Percentiles rank a stretch among this genome's conserved stretches.
Evolutionary conservation across 1,140 invertebrate genomes (phyloP).

Genomic region (Hylyphantes graminicola): DNA sequence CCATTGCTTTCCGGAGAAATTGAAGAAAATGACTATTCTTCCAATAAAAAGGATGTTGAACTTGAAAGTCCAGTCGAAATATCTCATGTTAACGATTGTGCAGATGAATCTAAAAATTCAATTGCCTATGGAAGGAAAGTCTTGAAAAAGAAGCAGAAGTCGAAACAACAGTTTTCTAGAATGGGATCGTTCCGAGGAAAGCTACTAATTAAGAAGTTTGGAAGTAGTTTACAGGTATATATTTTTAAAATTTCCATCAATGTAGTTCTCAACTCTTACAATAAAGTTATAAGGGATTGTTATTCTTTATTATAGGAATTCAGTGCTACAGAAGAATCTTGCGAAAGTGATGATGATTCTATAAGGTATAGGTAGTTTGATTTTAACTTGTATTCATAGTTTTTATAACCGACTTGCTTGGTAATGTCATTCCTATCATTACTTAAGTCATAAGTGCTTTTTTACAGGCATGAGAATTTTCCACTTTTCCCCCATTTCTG

Average conservation of each 20-base stretch:
- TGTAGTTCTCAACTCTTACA: not conserved
- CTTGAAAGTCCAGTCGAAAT: not conserved
- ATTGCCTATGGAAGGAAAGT: not conserved
- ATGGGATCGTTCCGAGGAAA: slow-evolving; percentile 52
- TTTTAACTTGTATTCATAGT: not conserved
- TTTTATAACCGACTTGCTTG: not conserved
- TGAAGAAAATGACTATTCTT: not conserved
- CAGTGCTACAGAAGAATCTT: slow-evolving; percentile 40
- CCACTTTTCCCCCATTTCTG: too few relatives aligned
- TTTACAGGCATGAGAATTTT: too few relatives aligned
- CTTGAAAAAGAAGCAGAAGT: slow-evolving; percentile 17
- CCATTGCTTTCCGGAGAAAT: not conserved
- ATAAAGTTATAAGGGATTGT: not conserved
- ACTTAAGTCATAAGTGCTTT: too few relatives aligned
- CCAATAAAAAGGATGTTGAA: not conserved
- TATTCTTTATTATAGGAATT: slow-evolving; percentile 32
- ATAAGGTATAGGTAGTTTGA: slow-evolving; percentile 4
- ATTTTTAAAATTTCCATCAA: not conserved
- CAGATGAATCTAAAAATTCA: slow-evolving; percentile 1
- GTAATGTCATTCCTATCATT: too few relatives aligned
- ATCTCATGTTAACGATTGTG: not conserved
- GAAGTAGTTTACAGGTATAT: slow-evolving; percentile 36
- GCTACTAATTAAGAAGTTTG: slow-evolving; percentile 44
- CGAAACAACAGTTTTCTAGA: slow-evolving; percentile 19
- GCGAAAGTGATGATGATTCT: slow-evolving; percentile 47